Base-by-base conservation (phyloP, 2,113 vertebrate species). In the Hypanus sabinus region DNA sequence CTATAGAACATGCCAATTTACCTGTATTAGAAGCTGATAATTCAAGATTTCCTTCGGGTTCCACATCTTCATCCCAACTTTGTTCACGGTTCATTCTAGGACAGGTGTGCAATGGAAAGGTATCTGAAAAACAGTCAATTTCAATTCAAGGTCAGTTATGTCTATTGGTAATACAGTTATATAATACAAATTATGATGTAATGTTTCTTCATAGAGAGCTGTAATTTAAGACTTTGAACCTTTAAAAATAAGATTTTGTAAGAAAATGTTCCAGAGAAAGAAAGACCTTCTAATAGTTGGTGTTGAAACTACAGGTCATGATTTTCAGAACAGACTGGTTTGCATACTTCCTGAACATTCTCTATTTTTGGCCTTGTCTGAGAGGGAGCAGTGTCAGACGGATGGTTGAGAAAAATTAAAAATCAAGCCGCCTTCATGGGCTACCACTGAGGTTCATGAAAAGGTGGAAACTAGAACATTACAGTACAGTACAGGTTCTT, bases 1-100 rank as follows among this genome's bases (percentile, higher is more conserved):
- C 20, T 16, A 30, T 33, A 5, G 11, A 46, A 79, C 16, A 36
- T 11, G 33, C 14, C 5, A 33, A 27, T 5, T 98, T 97, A 98
- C 99, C 99, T 97, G 99, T 99, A 46, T 99, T 98, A 94, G 96
- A 98, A 0, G 97, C 97, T 3, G 96, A 96, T 95, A 97, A 65
- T 90, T 90, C 85, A 90, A 68, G 1, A 9, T 90, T 90, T 65
- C 60, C 97, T 94, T 98, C 98, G 95, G 96, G 96, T 80, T 99
- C 94, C 18, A 94, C 93, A 81, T 94, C 98, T 76, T 98, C 96
- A 55, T 98, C 97, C 0, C 98, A 91, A 95, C 96, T 95, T 95
- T 90, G 96, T 94, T 96, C 38, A 30, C 18, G 22, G 38, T 93
- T 71, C 91, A 93, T 93, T 27, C 20, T 93, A 4, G 18, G 20